phyloP scores from a whole-genome alignment of 1,140 invertebrate species.

The Samia ricini region DNA sequence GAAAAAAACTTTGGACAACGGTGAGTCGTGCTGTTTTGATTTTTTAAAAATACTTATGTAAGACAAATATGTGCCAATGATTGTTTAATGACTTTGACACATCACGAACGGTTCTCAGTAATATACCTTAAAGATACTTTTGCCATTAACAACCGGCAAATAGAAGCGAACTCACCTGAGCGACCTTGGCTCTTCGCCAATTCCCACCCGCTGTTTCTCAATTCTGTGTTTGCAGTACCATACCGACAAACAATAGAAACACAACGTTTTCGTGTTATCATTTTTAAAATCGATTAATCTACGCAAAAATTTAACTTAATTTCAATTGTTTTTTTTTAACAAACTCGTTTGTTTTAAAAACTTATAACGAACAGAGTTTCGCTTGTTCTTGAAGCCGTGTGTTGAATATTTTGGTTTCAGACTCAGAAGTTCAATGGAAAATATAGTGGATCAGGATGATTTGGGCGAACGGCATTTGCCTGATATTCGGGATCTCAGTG shows the following conservation, averaged over 20 bases:
- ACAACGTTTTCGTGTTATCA: slow-evolving; percentile 38
- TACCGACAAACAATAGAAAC: slow-evolving; percentile 70
- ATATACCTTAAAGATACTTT: slow-evolving; percentile 27
- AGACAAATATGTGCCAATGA: slow-evolving; percentile 30
- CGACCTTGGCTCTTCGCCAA: slow-evolving; percentile 68
- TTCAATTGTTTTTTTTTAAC: too few species aligned
- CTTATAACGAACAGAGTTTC: too few species aligned
- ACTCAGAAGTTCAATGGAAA: slow-evolving; percentile 82
- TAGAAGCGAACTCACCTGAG: slow-evolving; percentile 65
- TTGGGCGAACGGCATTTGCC: slow-evolving; percentile 57
- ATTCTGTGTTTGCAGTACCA: slow-evolving; percentile 64
- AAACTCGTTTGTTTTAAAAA: too few species aligned
- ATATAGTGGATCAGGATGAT: slow-evolving; percentile 79
- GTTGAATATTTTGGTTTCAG: slow-evolving; percentile 49
- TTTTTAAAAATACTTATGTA: slow-evolving; percentile 15
- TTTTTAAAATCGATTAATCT: slow-evolving; percentile 16
- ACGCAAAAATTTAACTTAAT: not conserved
- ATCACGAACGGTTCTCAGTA: slow-evolving; percentile 36
- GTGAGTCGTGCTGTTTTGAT: slow-evolving; percentile 43
- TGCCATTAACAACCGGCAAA: slow-evolving; percentile 33
- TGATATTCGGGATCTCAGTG: slow-evolving; percentile 76
- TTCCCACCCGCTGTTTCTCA: slow-evolving; percentile 58
- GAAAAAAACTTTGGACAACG: slow-evolving; percentile 75
- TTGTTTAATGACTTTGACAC: slow-evolving; percentile 42
- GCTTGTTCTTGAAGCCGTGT: not conserved